These are phyloP conservation scores for Lepidotrigona ventralis DNA, from an alignment of 1,140 invertebrate genomes.

Conservation along the genomic window DNA sequence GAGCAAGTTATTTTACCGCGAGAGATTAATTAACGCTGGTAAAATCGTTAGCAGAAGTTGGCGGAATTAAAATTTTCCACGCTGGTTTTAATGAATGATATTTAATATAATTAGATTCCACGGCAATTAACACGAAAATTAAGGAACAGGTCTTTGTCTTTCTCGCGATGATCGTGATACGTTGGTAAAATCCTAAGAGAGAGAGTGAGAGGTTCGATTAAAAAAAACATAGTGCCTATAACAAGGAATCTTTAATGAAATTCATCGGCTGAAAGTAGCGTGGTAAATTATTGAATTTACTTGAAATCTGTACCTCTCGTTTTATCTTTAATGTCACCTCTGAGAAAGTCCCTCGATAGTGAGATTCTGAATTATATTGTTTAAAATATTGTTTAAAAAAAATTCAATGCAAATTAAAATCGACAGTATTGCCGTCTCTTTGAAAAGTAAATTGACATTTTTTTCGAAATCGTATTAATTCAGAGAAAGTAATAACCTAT, in stretches of 20 bases:
- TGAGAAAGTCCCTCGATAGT: background rate
- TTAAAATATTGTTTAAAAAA: no score
- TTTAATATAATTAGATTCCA: constrained; percentile 21
- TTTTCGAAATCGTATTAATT: no score
- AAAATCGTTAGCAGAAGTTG: background rate
- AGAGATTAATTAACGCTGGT: constrained; percentile 6
- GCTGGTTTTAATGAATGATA: constrained; percentile 7
- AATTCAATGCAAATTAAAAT: no score
- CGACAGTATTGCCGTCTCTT: no score
- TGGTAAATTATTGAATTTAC: constrained; percentile 1
- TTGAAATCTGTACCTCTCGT: background rate
- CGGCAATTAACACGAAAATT: background rate
- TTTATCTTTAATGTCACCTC: background rate
- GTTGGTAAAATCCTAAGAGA: background rate
- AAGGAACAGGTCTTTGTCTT: background rate
- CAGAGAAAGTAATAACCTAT: no score
- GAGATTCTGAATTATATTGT: no score
- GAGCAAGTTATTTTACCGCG: background rate
- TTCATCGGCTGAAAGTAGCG: background rate
- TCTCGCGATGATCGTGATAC: background rate
- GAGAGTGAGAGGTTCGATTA: background rate
- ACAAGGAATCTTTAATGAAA: constrained; percentile 16
- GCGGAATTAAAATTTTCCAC: background rate
- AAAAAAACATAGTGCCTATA: background rate
- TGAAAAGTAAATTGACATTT: no score